phyloP scores from a whole-genome alignment of 2,113 vertebrate genomes.

The Pteropus alecto region DNA sequence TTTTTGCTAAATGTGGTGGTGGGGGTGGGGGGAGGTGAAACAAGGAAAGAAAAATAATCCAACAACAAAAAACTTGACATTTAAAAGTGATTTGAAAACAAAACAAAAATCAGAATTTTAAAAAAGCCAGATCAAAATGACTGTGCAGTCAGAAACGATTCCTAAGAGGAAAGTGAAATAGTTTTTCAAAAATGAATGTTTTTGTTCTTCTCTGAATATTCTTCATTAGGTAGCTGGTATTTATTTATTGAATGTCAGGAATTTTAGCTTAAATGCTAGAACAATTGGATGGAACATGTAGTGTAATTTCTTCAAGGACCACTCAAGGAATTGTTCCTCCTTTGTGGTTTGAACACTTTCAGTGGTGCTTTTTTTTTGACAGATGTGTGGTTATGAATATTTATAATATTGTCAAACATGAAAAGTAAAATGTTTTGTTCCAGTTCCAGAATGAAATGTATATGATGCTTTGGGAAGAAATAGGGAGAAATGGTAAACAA shows the following conservation, averaged over 20 bases:
- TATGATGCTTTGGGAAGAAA: slow-evolving; percentile 29
- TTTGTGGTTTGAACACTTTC: slow-evolving; percentile 34
- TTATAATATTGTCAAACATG: slow-evolving; percentile 62
- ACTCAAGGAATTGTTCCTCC: slow-evolving; percentile 25
- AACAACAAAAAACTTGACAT: slow-evolving; percentile 61
- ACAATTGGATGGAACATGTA: neutral
- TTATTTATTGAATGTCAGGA: slow-evolving; percentile 64
- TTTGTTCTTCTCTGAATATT: slow-evolving; percentile 49
- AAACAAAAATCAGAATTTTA: slow-evolving; percentile 53
- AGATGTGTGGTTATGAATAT: slow-evolving; percentile 60
- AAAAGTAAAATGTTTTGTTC: slow-evolving; percentile 55
- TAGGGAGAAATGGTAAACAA: neutral
- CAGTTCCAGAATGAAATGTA: slow-evolving; percentile 44
- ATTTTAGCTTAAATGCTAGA: slow-evolving; percentile 51
- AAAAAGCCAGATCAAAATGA: slow-evolving; percentile 40
- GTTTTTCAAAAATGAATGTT: slow-evolving; percentile 30
- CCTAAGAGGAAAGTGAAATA: slow-evolving; percentile 45
- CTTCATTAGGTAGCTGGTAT: slow-evolving; percentile 27
- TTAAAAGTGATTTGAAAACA: slow-evolving; percentile 53
- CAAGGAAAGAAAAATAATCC: neutral
- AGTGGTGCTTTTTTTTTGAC: slow-evolving; percentile 37
- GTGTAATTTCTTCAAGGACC: slow-evolving; percentile 61
- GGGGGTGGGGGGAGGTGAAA: too few species aligned
- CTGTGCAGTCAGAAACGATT: neutral
- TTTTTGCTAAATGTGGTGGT: neutral